A percentile compares a stretch with the other conserved stretches of the same genome.
Conservation (phyloP, 2,888 invertebrate genomes). For the Habrosyne pyritoides region DNA sequence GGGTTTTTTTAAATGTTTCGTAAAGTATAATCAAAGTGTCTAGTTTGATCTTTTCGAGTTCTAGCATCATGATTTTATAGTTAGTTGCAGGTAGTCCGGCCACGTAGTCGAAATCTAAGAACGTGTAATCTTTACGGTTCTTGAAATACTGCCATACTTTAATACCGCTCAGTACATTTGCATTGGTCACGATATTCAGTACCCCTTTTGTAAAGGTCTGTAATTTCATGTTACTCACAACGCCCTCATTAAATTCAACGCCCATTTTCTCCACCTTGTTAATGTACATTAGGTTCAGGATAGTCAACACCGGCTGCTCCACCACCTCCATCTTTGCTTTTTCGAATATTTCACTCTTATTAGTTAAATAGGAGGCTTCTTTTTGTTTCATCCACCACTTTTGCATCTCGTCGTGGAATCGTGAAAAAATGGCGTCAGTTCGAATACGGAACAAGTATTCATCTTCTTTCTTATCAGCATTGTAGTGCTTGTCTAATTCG, state of each 20-base stretch:
- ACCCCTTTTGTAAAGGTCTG: slow-evolving; percentile 19
- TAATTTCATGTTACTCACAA: slow-evolving; percentile 31
- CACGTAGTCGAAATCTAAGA: slow-evolving; percentile 45
- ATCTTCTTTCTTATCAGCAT: slow-evolving; percentile 30
- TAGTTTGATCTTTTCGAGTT: slow-evolving; percentile 32
- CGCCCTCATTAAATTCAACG: slow-evolving; percentile 28
- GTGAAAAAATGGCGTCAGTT: slow-evolving; percentile 47
- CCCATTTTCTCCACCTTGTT: slow-evolving; percentile 38
- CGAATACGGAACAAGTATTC: slow-evolving; percentile 41
- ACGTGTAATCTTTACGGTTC: slow-evolving; percentile 26
- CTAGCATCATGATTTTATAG: slow-evolving; percentile 37
- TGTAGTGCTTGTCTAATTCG: slow-evolving; percentile 39
- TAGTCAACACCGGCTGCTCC: slow-evolving; percentile 41
- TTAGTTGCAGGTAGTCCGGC: slow-evolving; percentile 37
- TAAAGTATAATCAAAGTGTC: slow-evolving; percentile 37
- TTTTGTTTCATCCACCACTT: slow-evolving; percentile 50
- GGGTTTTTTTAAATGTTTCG: slow-evolving; percentile 23
- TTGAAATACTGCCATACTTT: slow-evolving; percentile 41
- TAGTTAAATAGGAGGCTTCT: slow-evolving; percentile 37
- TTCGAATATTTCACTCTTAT: slow-evolving; percentile 36
- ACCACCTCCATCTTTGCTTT: slow-evolving; percentile 43
- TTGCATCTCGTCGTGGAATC: slow-evolving; percentile 50
- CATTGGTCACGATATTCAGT: slow-evolving; percentile 35
- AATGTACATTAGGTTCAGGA: slow-evolving; percentile 41
- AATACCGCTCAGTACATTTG: slow-evolving; percentile 34